Percentiles rank a stretch among this genome's conserved stretches.
phyloP scores from a whole-genome alignment of 2,797 vertebrate species.

The Hippocampus kuda region DNA sequence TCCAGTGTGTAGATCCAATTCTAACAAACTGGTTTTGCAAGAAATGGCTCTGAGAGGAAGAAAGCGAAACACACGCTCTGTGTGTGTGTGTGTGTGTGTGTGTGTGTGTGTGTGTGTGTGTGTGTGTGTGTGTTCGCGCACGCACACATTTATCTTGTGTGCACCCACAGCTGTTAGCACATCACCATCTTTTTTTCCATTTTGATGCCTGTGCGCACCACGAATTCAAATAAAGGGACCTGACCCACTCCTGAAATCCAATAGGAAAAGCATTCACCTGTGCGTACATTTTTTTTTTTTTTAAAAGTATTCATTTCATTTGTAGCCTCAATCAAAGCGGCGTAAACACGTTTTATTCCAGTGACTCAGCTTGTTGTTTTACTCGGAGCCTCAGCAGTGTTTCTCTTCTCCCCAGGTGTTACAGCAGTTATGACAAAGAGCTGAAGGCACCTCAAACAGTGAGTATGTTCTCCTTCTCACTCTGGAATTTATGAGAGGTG shows the following conservation, averaged over 20 bases:
- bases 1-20: conserved; percentile 67
- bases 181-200: conserved; percentile 25
- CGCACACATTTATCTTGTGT: conserved; percentile 12
- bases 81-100: conserved; percentile 12
- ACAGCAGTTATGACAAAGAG: conserved; percentile 74
- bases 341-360: conserved; percentile 17
- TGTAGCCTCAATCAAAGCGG: conserved; percentile 21
- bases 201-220: conserved; percentile 45
- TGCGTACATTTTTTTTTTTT: conserved; percentile 16
- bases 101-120: conserved; percentile 16
- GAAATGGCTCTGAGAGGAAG: conserved; percentile 46
- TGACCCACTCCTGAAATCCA: conserved; percentile 12
- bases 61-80: conserved; percentile 15
- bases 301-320: conserved; percentile 12
- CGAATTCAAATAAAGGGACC: conserved; percentile 18
- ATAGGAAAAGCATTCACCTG: conserved; percentile 12
- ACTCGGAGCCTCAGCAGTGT: conserved; percentile 31
- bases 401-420: conserved; percentile 54
- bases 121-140: conserved; percentile 13
- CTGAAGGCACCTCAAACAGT: conserved; percentile 72
- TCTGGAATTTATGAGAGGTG: conserved; percentile 2
- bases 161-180: conserved; percentile 34
- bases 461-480: conserved; percentile 39
- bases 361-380: conserved; percentile 32
- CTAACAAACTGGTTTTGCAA: conserved; percentile 73